phyloP scores from a whole-genome alignment of 2,888 invertebrate species.

The Chymomyza fuscimana region DNA sequence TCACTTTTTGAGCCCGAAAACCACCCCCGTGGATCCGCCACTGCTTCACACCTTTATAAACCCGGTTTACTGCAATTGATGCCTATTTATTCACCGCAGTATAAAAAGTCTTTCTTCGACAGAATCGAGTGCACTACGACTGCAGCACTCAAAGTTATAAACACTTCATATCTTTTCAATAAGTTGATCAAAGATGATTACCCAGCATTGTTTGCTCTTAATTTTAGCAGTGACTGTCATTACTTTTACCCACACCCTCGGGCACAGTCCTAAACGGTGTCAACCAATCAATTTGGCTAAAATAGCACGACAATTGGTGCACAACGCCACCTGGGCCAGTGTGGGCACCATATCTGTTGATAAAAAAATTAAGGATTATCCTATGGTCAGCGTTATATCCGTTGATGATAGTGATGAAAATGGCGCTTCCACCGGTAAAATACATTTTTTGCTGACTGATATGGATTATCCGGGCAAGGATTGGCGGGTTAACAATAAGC shows the following conservation, averaged over 20 bases:
- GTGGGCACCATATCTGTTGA: slow-evolving; percentile 78
- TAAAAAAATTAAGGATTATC: slow-evolving; percentile 67
- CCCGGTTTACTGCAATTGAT: no score
- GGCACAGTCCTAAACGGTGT: slow-evolving; percentile 60
- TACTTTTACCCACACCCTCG: slow-evolving; percentile 21
- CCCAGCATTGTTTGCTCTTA: slow-evolving; percentile 17
- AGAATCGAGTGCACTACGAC: neutral
- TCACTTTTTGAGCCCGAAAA: no score
- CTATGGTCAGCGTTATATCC: slow-evolving; percentile 80
- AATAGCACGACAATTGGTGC: slow-evolving; percentile 76
- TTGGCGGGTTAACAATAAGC: slow-evolving; percentile 73
- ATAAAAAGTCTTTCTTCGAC: no score
- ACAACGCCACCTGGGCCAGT: slow-evolving; percentile 77
- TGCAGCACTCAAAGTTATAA: neutral
- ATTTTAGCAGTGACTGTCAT: slow-evolving; percentile 29
- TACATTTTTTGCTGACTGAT: slow-evolving; percentile 77
- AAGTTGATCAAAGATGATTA: slow-evolving; percentile 27
- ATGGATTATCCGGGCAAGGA: slow-evolving; percentile 79
- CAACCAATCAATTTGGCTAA: slow-evolving; percentile 72
- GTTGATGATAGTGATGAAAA: slow-evolving; percentile 73
- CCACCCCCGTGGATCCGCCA: no score
- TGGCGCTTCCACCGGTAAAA: slow-evolving; percentile 74
- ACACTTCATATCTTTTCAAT: neutral
- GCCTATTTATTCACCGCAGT: no score
- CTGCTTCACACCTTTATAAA: no score